Evolutionary conservation across 1,140 invertebrate species (phyloP).

Genomic region (Gyrodactylus salaris): DNA sequence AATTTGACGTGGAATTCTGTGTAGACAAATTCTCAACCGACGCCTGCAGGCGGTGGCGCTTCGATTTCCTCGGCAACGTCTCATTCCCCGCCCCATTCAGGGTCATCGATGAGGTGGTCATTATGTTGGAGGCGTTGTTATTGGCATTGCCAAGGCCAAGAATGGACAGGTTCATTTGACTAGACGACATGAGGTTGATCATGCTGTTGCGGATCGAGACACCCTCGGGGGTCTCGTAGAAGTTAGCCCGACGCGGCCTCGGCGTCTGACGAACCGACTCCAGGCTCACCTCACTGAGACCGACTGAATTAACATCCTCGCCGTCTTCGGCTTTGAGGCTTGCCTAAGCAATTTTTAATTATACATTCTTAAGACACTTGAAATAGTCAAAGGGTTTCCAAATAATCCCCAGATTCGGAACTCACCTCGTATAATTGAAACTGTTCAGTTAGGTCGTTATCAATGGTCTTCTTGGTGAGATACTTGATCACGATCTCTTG

Average conservation of each 20-base stretch:
- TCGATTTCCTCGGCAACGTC: background rate
- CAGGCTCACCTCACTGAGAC: background rate
- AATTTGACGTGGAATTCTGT: background rate
- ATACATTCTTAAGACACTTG: background rate
- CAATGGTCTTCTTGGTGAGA: conserved; percentile 41
- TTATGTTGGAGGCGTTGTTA: background rate
- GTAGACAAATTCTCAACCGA: background rate
- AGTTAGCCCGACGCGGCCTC: background rate
- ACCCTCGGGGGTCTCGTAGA: background rate
- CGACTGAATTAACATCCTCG: conserved; percentile 8
- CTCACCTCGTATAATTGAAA: conserved; percentile 53
- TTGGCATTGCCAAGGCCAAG: too few relatives aligned
- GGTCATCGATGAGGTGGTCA: background rate
- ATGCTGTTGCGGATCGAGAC: background rate
- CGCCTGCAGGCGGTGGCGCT: background rate
- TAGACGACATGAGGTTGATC: background rate
- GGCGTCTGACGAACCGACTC: background rate
- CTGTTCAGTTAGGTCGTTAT: conserved; percentile 59
- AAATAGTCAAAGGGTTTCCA: too few relatives aligned
- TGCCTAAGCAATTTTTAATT: conserved; percentile 22
- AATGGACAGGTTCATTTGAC: background rate
- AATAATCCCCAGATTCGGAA: background rate
- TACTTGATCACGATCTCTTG: conserved; percentile 43
- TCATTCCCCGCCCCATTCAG: background rate
- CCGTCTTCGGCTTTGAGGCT: conserved; percentile 55